Evolutionary conservation across 2,113 vertebrate species (phyloP), one percentile per base, ranked within the genome.

Genomic region (Emberiza fucata): DNA sequence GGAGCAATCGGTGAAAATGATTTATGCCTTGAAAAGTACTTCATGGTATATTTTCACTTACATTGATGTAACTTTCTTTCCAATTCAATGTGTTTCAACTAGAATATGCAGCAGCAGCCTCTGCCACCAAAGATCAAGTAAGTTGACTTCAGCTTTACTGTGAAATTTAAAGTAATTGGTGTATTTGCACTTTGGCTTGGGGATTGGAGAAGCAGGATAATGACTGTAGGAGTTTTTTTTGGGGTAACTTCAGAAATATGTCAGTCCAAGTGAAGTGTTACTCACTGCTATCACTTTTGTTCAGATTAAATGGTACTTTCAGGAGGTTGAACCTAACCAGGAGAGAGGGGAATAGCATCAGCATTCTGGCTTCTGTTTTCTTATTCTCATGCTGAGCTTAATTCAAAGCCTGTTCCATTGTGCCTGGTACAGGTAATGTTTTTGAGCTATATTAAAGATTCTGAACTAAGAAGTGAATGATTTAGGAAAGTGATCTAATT

Each of bases 71-170:
- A 96, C 40, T 96, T 94, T 85, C 60, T 91, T 96, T 45, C 93
- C 80, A 75, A 96, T 86, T 92, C 56, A 68, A 89, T 50, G 16
- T 96, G 21, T 14, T 80, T 68, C 85, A 90, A 95, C 92, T 82
- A 57, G 86, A 96, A 92, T 76, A 86, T 50, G 39, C 96, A 96
- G 63, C 97, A 97, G 92, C 94, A 85, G 71, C 94, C 90, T 94
- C 68, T 95, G 80, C 95, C 94, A 88, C 95, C 97, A 96, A 98
- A 98, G 97, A 97, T 98, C 96, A 98, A 98, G 98, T 98, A 97
- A 98, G 98, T 97, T 64, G 76, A 94, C 95, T 51, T 95, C 7
- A 90, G 57, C 48, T 85, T 92, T 81, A 82, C 64, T 88, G 51
- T 42, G 69, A 80, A 63, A 77, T 77, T 91, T 65, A 33, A 83